A percentile compares a stretch with the other conserved stretches of the same genome.
phyloP scores from a whole-genome alignment of 2,888 invertebrate genomes.

The Temnothorax ravouxi region DNA sequence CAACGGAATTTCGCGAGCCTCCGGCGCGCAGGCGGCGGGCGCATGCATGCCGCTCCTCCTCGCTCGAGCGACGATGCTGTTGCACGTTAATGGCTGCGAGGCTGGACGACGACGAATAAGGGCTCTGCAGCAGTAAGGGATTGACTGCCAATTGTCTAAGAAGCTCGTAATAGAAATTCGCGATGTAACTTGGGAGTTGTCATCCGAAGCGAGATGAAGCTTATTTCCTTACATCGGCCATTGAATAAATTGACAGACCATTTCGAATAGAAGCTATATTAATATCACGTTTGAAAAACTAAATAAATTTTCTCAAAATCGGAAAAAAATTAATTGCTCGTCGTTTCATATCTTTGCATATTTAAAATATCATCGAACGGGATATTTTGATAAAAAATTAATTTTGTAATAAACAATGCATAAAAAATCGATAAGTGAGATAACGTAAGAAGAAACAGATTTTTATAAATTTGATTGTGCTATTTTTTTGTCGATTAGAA shows the following conservation, averaged over 20 bases:
- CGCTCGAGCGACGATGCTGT: neutral
- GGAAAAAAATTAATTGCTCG: neutral
- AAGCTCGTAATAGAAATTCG: constrained; percentile 16
- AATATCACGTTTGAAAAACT: neutral
- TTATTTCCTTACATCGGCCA: neutral
- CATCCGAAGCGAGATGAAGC: neutral
- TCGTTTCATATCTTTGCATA: neutral
- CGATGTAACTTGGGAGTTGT: neutral
- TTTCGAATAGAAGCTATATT: neutral
- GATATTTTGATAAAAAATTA: neutral
- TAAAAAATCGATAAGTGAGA: neutral
- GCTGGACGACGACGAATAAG: constrained; percentile 8
- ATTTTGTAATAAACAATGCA: neutral
- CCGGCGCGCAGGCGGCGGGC: neutral
- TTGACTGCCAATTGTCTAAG: constrained; percentile 22
- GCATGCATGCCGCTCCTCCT: neutral
- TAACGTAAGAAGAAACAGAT: too few species aligned
- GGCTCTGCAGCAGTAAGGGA: neutral
- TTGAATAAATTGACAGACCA: neutral
- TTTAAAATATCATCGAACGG: neutral
- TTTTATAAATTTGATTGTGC: too few species aligned
- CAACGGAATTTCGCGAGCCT: constrained; percentile 49
- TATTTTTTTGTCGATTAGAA: too few species aligned
- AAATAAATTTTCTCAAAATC: neutral
- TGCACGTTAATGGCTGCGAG: constrained; percentile 35